Percentiles rank a stretch among this genome's conserved stretches.
Evolutionary conservation across 2,797 vertebrate species (phyloP).

Genomic region (Squalus acanthias): DNA sequence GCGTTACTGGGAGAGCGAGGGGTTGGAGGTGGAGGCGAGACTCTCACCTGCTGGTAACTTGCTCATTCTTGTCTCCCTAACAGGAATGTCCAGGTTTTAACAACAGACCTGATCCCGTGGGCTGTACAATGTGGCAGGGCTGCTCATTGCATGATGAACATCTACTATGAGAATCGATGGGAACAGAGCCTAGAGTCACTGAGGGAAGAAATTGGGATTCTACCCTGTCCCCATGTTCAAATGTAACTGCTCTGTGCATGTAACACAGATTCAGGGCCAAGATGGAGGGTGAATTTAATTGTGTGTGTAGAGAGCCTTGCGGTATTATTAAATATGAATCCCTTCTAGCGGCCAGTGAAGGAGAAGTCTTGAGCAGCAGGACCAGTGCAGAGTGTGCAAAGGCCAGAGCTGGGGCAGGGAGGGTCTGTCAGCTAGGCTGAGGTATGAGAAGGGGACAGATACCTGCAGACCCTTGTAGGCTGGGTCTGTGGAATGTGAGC

Average conservation of each 20-base stretch:
- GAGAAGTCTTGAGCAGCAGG: too few species aligned
- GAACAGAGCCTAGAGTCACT: constrained; percentile 77
- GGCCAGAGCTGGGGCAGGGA: not conserved
- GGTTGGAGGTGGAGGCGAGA: not conserved
- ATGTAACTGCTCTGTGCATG: not conserved
- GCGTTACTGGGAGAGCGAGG: not conserved
- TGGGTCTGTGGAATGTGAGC: too few species aligned
- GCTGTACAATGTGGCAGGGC: constrained; percentile 66
- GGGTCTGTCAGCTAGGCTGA: too few species aligned
- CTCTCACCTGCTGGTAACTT: not conserved
- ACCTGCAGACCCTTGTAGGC: not conserved
- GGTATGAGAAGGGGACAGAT: not conserved
- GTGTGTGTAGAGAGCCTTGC: not conserved
- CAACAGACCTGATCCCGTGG: constrained; percentile 77
- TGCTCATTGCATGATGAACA: constrained; percentile 70
- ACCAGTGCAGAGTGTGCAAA: not conserved
- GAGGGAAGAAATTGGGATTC: constrained; percentile 76
- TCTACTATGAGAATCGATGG: constrained; percentile 89
- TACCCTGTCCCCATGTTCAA: constrained; percentile 51
- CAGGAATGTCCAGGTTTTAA: constrained; percentile 68
- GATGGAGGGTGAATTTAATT: not conserved
- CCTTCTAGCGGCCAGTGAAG: not conserved
- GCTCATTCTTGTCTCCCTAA: not conserved
- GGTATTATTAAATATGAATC: not conserved
- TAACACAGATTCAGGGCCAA: not conserved